phyloP scores from a whole-genome alignment of 2,888 invertebrate species.

The Nomada ruficornis region DNA sequence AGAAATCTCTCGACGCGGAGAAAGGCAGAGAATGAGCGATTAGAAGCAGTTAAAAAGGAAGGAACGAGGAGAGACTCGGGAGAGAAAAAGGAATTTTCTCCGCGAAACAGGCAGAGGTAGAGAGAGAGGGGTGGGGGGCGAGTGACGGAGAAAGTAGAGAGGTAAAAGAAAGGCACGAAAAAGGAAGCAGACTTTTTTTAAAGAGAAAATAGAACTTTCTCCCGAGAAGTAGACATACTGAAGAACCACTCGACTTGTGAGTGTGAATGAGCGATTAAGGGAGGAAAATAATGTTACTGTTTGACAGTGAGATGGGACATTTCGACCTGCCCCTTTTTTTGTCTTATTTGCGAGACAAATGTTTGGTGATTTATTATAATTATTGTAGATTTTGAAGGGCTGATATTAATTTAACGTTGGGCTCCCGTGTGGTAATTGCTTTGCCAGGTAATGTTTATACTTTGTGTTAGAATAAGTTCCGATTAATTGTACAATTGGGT shows the following conservation, averaged over 20 bases:
- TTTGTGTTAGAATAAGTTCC: too few species aligned
- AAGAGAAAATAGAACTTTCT: not conserved
- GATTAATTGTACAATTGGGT: too few species aligned
- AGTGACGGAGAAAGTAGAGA: not conserved
- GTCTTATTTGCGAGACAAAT: too few species aligned
- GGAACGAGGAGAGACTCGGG: not conserved
- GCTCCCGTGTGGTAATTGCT: too few species aligned
- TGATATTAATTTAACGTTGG: too few species aligned
- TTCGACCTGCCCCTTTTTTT: not conserved
- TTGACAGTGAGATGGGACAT: not conserved
- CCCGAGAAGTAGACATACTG: not conserved
- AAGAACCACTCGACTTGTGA: not conserved
- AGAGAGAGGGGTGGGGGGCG: not conserved
- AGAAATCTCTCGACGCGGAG: constrained; percentile 3
- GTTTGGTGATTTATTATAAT: too few species aligned
- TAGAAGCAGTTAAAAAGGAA: not conserved
- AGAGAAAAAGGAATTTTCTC: not conserved
- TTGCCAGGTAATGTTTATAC: too few species aligned
- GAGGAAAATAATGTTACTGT: not conserved
- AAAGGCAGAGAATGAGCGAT: constrained; percentile 3
- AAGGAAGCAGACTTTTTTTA: not conserved
- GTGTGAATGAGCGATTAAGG: constrained; percentile 20
- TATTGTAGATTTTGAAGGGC: too few species aligned
- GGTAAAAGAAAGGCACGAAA: not conserved
- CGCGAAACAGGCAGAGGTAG: not conserved